These are phyloP conservation scores for Calyptomena viridis DNA, from an alignment of 2,113 vertebrate genomes.

Conservation along the genomic window DNA sequence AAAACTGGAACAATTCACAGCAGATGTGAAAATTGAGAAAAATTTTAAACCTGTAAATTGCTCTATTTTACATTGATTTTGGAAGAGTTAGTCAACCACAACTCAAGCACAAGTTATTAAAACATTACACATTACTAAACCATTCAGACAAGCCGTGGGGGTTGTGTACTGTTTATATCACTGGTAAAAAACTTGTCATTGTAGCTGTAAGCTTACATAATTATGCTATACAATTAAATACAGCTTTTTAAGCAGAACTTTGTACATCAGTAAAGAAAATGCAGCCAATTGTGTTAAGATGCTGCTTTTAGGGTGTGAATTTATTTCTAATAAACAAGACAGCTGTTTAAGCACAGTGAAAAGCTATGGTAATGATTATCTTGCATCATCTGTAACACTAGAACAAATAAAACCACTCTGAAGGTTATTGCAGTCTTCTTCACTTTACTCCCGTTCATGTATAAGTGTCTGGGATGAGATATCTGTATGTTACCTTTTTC, in stretches of 20 bases:
- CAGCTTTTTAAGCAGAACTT: neutral
- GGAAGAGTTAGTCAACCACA: neutral
- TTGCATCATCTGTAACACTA: neutral
- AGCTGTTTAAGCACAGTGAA: neutral
- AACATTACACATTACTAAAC: neutral
- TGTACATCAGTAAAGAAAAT: neutral
- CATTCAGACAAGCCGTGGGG: neutral
- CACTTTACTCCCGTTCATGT: neutral
- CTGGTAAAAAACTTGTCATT: neutral
- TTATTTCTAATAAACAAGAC: neutral
- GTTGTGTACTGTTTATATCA: neutral
- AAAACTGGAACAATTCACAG: neutral
- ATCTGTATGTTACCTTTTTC: neutral
- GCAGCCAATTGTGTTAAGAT: neutral
- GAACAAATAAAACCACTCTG: constrained; percentile 18
- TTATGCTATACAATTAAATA: neutral
- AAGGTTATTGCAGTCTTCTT: neutral
- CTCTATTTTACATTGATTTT: neutral
- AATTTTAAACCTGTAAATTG: neutral
- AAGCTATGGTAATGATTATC: fast-evolving
- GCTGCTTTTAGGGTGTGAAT: neutral
- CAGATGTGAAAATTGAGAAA: neutral
- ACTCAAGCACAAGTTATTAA: neutral
- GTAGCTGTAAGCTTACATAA: neutral
- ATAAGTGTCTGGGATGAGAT: neutral